Conservation (phyloP, 1,140 invertebrate species). For the Drosophila ercepeae region DNA sequence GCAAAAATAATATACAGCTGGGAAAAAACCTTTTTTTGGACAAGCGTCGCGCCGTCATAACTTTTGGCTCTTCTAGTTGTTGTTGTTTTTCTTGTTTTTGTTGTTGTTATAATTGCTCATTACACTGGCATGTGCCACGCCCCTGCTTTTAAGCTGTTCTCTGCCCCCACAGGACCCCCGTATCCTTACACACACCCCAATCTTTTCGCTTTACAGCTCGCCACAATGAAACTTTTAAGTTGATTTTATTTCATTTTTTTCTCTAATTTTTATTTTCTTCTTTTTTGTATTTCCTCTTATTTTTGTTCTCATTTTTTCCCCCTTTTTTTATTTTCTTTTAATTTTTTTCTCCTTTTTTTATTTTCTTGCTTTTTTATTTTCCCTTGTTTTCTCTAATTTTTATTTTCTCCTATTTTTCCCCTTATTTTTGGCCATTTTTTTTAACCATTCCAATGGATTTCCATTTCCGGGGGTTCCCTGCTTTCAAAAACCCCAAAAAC, state of each 20-base stretch:
- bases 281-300: conserved; percentile 33
- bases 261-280: conserved; percentile 24
- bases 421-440: too few species aligned
- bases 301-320: too few species aligned
- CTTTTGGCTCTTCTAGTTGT: conserved; percentile 58
- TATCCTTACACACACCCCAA: not conserved
- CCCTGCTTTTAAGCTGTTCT: conserved; percentile 4
- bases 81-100: conserved; percentile 38
- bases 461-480: conserved; percentile 57
- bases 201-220: conserved; percentile 62
- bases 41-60: conserved; percentile 77
- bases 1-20: conserved; percentile 26
- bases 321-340: too few species aligned
- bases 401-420: too few species aligned
- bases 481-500: conserved; percentile 37
- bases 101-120: conserved; percentile 49
- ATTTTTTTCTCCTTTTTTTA: too few species aligned
- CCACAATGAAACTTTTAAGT: conserved; percentile 74
- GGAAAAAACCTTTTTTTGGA: conserved; percentile 69
- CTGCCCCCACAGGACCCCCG: not conserved
- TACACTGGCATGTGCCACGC: conserved; percentile 57
- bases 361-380: too few species aligned
- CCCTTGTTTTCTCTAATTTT: too few species aligned
- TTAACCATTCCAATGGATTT: conserved; percentile 70
- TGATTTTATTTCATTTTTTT: conserved; percentile 39